phyloP scores from a whole-genome alignment of 1,140 invertebrate species.

The Atta cephalotes region DNA sequence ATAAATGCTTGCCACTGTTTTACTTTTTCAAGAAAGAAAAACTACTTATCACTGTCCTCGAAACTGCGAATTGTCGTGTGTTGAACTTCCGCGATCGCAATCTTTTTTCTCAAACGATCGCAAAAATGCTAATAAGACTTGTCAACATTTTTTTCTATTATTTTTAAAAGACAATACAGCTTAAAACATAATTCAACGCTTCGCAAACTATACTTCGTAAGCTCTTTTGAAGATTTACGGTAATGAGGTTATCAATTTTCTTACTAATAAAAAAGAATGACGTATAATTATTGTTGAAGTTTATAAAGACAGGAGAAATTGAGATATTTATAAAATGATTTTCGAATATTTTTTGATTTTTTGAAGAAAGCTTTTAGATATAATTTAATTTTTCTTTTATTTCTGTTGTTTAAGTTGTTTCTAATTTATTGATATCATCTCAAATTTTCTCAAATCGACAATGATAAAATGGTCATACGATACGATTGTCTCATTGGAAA shows the following conservation, averaged over 20 bases:
- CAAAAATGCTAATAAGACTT: background rate
- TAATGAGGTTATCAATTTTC: background rate
- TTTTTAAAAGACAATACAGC: background rate
- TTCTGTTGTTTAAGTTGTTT: background rate
- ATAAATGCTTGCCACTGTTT: slow-evolving; percentile 44
- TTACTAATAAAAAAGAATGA: background rate
- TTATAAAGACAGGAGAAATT: background rate
- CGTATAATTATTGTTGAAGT: slow-evolving; percentile 6
- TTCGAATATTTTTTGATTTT: background rate
- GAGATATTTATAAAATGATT: background rate
- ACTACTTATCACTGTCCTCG: background rate
- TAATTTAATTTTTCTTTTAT: background rate
- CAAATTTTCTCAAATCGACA: background rate
- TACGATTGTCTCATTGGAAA: background rate
- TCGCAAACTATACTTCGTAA: background rate
- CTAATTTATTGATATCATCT: background rate
- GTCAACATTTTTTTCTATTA: background rate
- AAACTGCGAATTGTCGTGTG: slow-evolving; percentile 12
- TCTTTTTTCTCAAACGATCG: background rate
- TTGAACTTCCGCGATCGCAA: background rate
- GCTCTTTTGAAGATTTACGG: background rate
- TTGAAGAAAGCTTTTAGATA: background rate
- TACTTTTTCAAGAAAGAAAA: slow-evolving; percentile 5
- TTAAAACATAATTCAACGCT: background rate
- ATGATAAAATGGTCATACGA: background rate